A percentile compares a stretch with the other conserved stretches of the same genome.
Evolutionary conservation across 2,113 vertebrate genomes (phyloP).

Genomic region (Lycaon pictus): DNA sequence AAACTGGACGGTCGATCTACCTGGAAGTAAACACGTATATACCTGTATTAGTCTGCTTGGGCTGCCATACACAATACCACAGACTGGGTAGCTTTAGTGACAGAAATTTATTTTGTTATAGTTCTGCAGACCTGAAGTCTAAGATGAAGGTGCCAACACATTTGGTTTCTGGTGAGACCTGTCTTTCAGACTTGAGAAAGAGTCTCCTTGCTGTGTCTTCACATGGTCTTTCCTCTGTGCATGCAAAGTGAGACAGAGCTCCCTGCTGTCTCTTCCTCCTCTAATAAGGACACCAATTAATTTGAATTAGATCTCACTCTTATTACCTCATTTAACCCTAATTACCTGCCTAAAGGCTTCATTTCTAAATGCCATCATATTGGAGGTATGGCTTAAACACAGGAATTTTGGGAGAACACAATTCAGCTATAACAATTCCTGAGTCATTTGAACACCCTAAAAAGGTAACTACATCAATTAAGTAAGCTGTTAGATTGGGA

Average conservation of each 20-base stretch:
- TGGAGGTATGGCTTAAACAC: neutral
- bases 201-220: neutral
- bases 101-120: neutral
- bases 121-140: neutral
- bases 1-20: neutral
- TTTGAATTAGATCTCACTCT: neutral
- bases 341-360: neutral
- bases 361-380: neutral
- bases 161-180: neutral
- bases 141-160: neutral
- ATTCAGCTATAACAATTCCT: neutral
- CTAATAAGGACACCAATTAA: neutral
- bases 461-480: neutral
- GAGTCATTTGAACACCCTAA: neutral
- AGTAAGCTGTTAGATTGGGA: neutral
- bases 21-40: constrained; percentile 12
- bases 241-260: neutral
- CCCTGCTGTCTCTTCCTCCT: neutral
- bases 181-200: neutral
- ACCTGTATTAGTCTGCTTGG: neutral
- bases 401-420: neutral
- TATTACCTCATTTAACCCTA: neutral
- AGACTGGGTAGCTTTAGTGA: neutral
- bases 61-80: neutral
- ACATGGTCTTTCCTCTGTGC: neutral